Conservation (phyloP, 2,888 invertebrate genomes). For the Polymixis lichenea region DNA sequence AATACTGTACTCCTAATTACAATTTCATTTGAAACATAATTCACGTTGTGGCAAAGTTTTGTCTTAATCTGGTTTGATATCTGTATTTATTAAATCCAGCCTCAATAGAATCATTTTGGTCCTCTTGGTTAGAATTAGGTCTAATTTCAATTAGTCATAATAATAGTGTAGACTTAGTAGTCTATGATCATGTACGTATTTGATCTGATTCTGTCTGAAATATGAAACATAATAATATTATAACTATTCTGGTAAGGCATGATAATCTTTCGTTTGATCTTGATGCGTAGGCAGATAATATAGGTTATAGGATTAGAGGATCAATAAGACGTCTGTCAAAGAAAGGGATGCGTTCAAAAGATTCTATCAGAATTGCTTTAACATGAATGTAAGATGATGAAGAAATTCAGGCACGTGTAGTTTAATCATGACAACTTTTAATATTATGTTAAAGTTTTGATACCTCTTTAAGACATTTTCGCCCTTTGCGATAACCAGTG, state of each 20-base stretch:
- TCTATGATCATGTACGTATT: background rate
- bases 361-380: background rate
- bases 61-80: too few relatives aligned
- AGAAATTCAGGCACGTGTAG: background rate
- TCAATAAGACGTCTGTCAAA: conserved; percentile 13
- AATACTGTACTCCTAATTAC: background rate
- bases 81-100: background rate
- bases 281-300: conserved; percentile 2
- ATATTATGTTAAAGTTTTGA: background rate
- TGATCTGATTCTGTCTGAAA: background rate
- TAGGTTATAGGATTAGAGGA: background rate
- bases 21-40: background rate
- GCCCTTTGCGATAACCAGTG: background rate
- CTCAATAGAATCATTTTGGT: background rate
- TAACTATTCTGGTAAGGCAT: background rate
- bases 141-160: background rate
- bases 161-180: background rate
- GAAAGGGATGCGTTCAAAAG: conserved; percentile 7
- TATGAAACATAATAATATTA: background rate
- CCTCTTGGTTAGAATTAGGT: background rate
- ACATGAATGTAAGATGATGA: too few relatives aligned
- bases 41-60: background rate
- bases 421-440: background rate
- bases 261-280: conserved; percentile 32
- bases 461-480: background rate